Evolutionary conservation across 2,797 vertebrate species (phyloP), one percentile per base, ranked within the genome.

Genomic region (Eleutherodactylus coqui): DNA sequence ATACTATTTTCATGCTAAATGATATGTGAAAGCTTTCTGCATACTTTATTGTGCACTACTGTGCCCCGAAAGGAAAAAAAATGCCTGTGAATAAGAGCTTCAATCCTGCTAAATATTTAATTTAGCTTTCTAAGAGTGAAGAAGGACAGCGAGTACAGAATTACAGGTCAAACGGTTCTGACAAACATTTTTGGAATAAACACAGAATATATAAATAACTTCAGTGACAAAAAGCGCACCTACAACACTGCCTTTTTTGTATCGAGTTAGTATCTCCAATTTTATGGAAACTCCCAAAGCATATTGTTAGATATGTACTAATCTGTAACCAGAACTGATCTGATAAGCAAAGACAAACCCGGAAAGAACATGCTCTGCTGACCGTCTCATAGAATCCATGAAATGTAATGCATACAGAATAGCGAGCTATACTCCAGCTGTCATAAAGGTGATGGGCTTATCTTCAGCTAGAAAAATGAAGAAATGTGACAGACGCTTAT

Each of bases 61-160:
- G 7, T 49, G 27, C 60, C 62, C n/a, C 73, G 27, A 72, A 78
- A 36, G 77, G 79, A 80, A 53, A 75, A n/a, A 11, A 79, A 75
- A 36, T 36, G 77, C 27, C 62, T 81, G 41, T 75, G 75, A 38
- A 81, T 73, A 72, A 24, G 45, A 86, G 77, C 67, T 85, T 49
- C 32, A 41, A 21, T 29, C 19, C 43, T 78, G 7, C n/a, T 86
- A 70, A 86, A 86, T 86, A 82, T 53, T 86, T 77, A 34, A 83
- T 82, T 82, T 47, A 29, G 34, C 72, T 77, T 86, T 78, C 38
- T 17, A 60, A 77, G 79, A 77, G 69, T 16, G 51, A 83, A 45
- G 32, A 82, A 32, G 2, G 34, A 67, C 49, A 16, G n/a, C 6
- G n/a, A 86, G 72, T 43, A 21, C 47, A 76, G 45, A 29, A 55